A percentile compares a stretch with the other conserved stretches of the same genome.
Conservation (phyloP, 2,113 vertebrate species). For the Triplophysa siluroides region DNA sequence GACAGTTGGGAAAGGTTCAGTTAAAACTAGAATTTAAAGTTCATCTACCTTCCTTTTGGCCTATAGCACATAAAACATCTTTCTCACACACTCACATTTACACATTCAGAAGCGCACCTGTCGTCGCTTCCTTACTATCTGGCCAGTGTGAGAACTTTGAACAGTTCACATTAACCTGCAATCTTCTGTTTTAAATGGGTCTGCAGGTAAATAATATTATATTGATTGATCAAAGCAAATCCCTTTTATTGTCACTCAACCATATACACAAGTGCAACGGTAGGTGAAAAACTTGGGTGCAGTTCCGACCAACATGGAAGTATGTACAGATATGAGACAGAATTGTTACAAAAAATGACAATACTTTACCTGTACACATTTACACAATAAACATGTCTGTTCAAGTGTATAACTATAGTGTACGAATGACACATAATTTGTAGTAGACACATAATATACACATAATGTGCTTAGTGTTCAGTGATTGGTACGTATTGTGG, state of each 20-base stretch:
- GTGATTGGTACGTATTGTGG: too few relatives aligned
- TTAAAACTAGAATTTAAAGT: conserved; percentile 21
- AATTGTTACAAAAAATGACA: not conserved
- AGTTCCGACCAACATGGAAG: too few relatives aligned
- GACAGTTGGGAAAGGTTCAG: not conserved
- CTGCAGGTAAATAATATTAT: too few relatives aligned
- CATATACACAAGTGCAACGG: too few relatives aligned
- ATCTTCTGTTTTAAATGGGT: not conserved
- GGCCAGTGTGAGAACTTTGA: conserved; percentile 14
- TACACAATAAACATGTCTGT: too few relatives aligned
- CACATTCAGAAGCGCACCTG: conserved; percentile 7
- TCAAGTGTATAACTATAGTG: too few relatives aligned
- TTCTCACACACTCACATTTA: not conserved
- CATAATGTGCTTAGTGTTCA: too few relatives aligned
- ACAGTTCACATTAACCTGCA: not conserved
- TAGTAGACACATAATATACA: too few relatives aligned
- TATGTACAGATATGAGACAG: not conserved
- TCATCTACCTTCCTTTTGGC: not conserved
- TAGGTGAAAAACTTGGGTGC: too few relatives aligned
- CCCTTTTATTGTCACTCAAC: too few relatives aligned
- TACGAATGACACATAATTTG: too few relatives aligned
- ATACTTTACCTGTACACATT: too few relatives aligned
- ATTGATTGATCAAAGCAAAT: not conserved
- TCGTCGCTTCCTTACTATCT: not conserved
- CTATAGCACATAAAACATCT: not conserved